These are phyloP conservation scores for Nephrotoma appendiculata DNA, from an alignment of 2,888 invertebrate genomes.

Conservation along the genomic window DNA sequence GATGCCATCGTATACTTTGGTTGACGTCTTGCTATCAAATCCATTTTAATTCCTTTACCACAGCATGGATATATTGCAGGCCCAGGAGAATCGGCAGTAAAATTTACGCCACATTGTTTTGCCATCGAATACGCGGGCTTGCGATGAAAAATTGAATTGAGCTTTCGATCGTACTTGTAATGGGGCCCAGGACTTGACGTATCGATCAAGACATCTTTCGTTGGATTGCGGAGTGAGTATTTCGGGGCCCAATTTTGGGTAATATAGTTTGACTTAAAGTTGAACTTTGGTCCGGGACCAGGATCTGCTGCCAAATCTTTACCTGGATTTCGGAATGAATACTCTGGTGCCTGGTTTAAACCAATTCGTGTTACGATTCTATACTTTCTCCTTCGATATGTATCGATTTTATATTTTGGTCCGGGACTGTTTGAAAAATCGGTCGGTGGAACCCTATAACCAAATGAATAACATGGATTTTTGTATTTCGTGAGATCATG, in stretches of 20 bases:
- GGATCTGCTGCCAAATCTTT: constrained; percentile 6
- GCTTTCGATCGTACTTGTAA: neutral
- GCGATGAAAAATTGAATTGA: neutral
- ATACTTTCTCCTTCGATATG: constrained; percentile 19
- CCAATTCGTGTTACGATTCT: constrained; percentile 23
- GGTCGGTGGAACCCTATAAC: constrained; percentile 15
- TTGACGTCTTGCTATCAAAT: constrained; percentile 16
- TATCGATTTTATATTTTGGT: constrained; percentile 13
- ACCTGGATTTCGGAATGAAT: constrained; percentile 34
- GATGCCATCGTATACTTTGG: constrained; percentile 22
- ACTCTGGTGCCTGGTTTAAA: constrained; percentile 27
- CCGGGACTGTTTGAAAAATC: constrained; percentile 22
- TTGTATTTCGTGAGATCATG: neutral
- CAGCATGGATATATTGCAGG: constrained; percentile 23
- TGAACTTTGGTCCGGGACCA: constrained; percentile 27
- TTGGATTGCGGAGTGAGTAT: constrained; percentile 21
- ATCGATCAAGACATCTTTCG: neutral
- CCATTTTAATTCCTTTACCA: constrained; percentile 17
- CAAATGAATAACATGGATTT: constrained; percentile 29
- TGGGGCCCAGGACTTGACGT: neutral
- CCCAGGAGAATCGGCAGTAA: constrained; percentile 22
- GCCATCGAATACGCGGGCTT: constrained; percentile 18
- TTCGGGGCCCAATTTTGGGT: constrained; percentile 20
- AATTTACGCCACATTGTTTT: constrained; percentile 14
- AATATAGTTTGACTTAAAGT: constrained; percentile 15